These are phyloP conservation scores for Pagetopsis macropterus DNA, from an alignment of 2,797 vertebrate genomes.

Conservation along the genomic window DNA sequence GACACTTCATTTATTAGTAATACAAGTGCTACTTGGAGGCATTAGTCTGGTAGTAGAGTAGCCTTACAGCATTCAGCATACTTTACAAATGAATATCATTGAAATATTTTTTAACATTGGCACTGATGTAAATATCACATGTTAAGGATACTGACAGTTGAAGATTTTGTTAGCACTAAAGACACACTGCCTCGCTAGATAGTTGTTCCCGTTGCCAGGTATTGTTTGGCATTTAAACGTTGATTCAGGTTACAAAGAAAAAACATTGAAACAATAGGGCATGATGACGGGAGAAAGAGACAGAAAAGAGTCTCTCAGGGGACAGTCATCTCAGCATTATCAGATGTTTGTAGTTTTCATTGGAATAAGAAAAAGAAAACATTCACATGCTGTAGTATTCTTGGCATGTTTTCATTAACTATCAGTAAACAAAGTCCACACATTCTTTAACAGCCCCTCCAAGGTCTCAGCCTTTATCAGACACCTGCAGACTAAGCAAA, in stretches of 20 bases:
- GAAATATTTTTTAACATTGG: neutral
- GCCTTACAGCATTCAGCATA: neutral
- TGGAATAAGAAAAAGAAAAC: slow-evolving; percentile 13
- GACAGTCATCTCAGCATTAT: slow-evolving; percentile 1
- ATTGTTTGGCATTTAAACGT: slow-evolving; percentile 42
- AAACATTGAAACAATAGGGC: slow-evolving; percentile 36
- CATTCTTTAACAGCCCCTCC: slow-evolving; percentile 20
- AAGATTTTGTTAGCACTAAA: slow-evolving; percentile 43
- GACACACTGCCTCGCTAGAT: slow-evolving; percentile 8
- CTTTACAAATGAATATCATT: neutral
- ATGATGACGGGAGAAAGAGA: slow-evolving; percentile 21
- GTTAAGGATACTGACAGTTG: slow-evolving; percentile 21
- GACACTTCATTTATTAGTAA: neutral
- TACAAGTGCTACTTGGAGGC: neutral
- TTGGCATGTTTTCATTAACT: slow-evolving; percentile 20
- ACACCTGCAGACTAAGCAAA: slow-evolving; percentile 21
- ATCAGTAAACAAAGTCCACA: slow-evolving; percentile 51
- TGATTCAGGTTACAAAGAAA: slow-evolving; percentile 46
- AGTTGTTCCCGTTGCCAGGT: slow-evolving; percentile 3
- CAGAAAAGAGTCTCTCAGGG: neutral
- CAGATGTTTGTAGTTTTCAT: slow-evolving; percentile 14
- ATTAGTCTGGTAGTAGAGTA: neutral
- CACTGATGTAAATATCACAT: neutral
- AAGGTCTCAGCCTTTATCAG: slow-evolving; percentile 26
- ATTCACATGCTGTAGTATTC: neutral